Evolutionary conservation across 2,797 vertebrate genomes (phyloP), one percentile per base, ranked within the genome.

Genomic region (Columba guinea): DNA sequence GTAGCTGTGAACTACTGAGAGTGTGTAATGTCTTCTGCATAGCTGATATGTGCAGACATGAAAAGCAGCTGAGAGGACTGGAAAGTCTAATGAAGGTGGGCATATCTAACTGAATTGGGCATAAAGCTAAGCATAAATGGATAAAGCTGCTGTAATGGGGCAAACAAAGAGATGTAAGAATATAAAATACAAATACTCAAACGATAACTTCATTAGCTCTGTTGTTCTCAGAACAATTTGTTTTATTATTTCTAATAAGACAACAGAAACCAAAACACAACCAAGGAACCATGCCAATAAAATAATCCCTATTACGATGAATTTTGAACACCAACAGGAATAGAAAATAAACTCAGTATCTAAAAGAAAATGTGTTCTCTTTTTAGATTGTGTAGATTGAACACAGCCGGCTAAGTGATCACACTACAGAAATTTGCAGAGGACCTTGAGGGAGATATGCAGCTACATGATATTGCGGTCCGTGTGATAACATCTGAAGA

Each of bases 381-480:
- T 93, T 89, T 78, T 48, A 71, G 75, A 52, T 37, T 77, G 20
- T n/a, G 24, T 34, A 92, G 86, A 79, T 59, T 77, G 30, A 60
- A 76, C 35, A 28, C 28, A 84, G 46, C 9, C 69, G 81, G 15
- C 26, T 56, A 63, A 70, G 59, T 46, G 55, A 86, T 90, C 52
- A 63, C 6, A 7, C 39, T 52, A 63, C 18, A 79, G 70, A 84
- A 70, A 83, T 93, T 79, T 81, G 74, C 70, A 87, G 71, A 80
- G 64, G 22, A 89, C 5, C 44, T 41, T 88, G 70, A 63, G 27
- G 28, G 52, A 90, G 65, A 76, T 48, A 67, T 4, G 26, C 44
- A 84, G 85, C 49, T 74, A 94, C 75, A 76, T 87, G 95, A 96
- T 97, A 96, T 65, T 74, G 79, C 93, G 73, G 85, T 73, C 76